phyloP scores from a whole-genome alignment of 2,888 invertebrate genomes.

The Ectemnius cavifrons region DNA sequence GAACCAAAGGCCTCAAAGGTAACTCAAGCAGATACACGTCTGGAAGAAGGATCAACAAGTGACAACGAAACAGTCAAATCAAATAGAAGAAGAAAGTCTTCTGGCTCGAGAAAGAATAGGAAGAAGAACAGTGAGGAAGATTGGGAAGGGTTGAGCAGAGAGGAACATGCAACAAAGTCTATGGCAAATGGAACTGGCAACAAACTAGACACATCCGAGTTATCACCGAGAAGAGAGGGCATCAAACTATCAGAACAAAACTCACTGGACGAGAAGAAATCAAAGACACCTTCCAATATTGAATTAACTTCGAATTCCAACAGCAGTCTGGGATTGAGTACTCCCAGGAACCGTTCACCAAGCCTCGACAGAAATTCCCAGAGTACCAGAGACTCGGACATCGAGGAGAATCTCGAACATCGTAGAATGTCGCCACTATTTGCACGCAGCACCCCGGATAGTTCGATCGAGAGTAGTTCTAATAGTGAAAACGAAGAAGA shows the following conservation, averaged over 20 bases:
- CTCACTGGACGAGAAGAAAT: not conserved
- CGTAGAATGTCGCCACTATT: constrained; percentile 71
- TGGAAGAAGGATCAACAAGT: constrained; percentile 21
- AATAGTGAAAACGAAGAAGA: constrained; percentile 58
- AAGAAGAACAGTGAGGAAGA: constrained; percentile 30
- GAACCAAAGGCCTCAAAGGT: constrained; percentile 25
- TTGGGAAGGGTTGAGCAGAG: constrained; percentile 20
- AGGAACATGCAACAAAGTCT: constrained; percentile 9
- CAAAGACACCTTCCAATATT: not conserved
- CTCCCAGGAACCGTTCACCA: constrained; percentile 54
- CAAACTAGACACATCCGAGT: too few species aligned
- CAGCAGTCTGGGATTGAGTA: constrained; percentile 32
- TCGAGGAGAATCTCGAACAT: constrained; percentile 57
- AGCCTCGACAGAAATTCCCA: constrained; percentile 56
- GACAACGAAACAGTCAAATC: constrained; percentile 4
- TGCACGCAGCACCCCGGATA: constrained; percentile 66
- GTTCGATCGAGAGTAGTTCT: constrained; percentile 64
- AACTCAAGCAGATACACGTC: constrained; percentile 39
- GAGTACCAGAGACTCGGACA: constrained; percentile 51
- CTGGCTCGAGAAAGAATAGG: constrained; percentile 30
- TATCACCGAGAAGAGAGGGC: too few species aligned
- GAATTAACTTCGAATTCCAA: constrained; percentile 6
- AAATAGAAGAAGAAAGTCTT: constrained; percentile 24
- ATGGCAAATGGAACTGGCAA: constrained; percentile 1
- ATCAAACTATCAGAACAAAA: constrained; percentile 12